Base-by-base conservation (phyloP, 1,140 invertebrate species). In the Pteromalus puparum region DNA sequence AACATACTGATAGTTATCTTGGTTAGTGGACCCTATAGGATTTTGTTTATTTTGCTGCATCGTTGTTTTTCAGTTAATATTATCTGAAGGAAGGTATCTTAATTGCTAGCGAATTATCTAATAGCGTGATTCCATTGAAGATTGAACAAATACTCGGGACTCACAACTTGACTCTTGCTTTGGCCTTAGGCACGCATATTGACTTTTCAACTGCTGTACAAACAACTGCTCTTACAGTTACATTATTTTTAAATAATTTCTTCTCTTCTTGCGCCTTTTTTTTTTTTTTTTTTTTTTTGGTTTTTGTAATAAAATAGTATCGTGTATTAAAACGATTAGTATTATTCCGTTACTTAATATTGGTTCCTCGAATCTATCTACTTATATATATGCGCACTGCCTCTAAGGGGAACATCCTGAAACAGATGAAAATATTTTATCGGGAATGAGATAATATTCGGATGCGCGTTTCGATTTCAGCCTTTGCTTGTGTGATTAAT, bases 1-100 rank as follows among this genome's bases (percentile, higher is more conserved):
- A 86, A 99, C 98, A 94, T 99, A 99, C 93, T 98, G 97, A 91
- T 97, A 97, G 90, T 95, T 95, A 93, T 97, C 97, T 87, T 93
- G 90, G 93, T 94, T 93, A 93, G 94, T 92, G 93, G 91, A 90
- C 82, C 90, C 92, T 79, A 91, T 88, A 78, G 90, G 89, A 87
- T 89, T 90, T 87, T 90, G 91, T 87, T 92, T 93, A 88, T 90
- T 90, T 89, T 92, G 90, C 88, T 90, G 92, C 90, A 91, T 91
- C 86, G 87, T 88, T 74, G 15, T 75, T 65, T 18, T 42, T 67
- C 18, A 61, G 26, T 28, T 30, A 30, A 70, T 70, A 70, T 70
- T 70, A 70, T 28, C 53, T 61, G 21, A 61, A 61, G 15, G 53
- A 61, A n/a, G 67, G 10, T 30, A 30, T 70, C 21, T n/a, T 61